Conservation (phyloP, 1,140 invertebrate species). For the Pseudachorutes palmiensis region DNA sequence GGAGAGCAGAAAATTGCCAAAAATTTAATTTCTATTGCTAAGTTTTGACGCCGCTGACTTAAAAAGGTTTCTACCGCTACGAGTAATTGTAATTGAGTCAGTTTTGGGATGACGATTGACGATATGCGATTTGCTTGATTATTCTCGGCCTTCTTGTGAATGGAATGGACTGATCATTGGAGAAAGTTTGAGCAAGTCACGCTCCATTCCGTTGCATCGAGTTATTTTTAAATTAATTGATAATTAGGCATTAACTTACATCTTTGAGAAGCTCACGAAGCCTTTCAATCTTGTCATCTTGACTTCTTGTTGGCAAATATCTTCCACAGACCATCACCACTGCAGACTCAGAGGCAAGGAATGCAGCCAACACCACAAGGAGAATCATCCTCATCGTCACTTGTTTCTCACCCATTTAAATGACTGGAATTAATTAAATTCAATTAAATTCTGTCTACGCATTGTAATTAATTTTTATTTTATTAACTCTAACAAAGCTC, state of each 20-base stretch:
- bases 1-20: no score
- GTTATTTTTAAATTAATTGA: no score
- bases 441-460: not conserved
- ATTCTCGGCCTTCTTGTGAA: no score
- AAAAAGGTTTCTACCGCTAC: no score
- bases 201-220: no score
- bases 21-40: no score
- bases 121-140: no score
- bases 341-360: constrained; percentile 25
- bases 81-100: no score
- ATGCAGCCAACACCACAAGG: constrained; percentile 15
- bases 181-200: no score
- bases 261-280: constrained; percentile 51
- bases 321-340: constrained; percentile 42
- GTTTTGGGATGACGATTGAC: no score
- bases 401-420: constrained; percentile 8
- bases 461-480: not conserved
- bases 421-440: not conserved
- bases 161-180: no score
- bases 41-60: no score
- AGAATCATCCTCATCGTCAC: constrained; percentile 13
- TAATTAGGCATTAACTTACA: constrained; percentile 42
- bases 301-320: constrained; percentile 50
- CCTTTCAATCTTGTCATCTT: constrained; percentile 50
- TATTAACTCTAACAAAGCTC: not conserved